Conservation (phyloP, 1,140 invertebrate species). For the Streblospio benedicti region DNA sequence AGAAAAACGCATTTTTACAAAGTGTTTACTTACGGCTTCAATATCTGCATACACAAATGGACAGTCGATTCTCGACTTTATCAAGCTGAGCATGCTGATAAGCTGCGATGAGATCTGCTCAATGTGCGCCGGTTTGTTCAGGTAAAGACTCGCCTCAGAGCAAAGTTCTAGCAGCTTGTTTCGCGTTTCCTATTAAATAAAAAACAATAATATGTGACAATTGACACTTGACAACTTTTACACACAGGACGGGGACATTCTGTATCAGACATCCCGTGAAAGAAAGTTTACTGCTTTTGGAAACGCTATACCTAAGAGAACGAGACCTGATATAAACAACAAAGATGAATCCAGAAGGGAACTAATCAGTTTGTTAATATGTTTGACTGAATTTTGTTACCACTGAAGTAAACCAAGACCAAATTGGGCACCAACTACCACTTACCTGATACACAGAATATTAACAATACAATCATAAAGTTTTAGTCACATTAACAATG, state of each 20-base stretch:
- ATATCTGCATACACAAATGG: constrained; percentile 51
- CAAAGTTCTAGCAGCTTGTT: neutral
- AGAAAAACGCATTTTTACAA: neutral
- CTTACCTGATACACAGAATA: neutral
- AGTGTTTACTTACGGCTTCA: constrained; percentile 49
- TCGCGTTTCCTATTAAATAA: neutral
- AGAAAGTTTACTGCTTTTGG: no score
- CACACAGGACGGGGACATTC: neutral
- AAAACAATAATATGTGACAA: neutral
- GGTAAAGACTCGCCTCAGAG: neutral
- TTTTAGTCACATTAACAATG: no score
- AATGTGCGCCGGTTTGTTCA: neutral
- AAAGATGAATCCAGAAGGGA: no score
- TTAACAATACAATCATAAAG: neutral
- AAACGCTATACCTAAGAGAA: no score
- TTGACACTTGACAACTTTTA: neutral
- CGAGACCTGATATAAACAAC: no score
- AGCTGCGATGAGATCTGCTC: neutral
- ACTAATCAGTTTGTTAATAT: no score
- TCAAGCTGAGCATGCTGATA: constrained; percentile 51
- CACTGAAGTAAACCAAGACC: no score
- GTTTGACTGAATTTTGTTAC: no score
- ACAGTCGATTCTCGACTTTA: constrained; percentile 45
- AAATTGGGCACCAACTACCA: no score
- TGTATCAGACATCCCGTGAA: no score